Conservation (phyloP, 2,797 vertebrate species). For the Hydrocynus forskahlii region DNA sequence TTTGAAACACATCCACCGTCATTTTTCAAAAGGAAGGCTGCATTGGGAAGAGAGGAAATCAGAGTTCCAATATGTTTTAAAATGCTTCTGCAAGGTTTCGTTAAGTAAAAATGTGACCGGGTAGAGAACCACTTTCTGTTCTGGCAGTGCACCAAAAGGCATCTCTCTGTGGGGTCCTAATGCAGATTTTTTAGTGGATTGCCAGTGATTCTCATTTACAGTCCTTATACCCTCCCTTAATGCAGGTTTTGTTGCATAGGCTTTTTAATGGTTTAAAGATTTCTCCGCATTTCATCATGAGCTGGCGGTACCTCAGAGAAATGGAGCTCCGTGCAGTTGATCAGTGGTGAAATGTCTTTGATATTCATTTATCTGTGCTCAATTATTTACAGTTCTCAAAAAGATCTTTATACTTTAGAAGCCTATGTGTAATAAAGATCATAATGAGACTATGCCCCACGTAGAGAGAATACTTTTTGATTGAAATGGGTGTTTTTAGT, state of each 20-base stretch:
- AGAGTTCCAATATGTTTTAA: conserved; percentile 3
- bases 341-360: conserved; percentile 35
- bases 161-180: conserved; percentile 22
- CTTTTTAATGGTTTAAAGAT: conserved; percentile 29
- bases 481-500: background rate
- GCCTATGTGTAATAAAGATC: background rate
- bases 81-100: background rate
- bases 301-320: background rate
- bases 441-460: background rate
- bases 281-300: conserved; percentile 42
- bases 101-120: conserved; percentile 4
- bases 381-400: conserved; percentile 35
- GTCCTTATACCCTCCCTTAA: background rate
- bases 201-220: background rate
- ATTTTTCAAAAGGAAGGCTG: background rate
- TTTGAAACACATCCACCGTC: conserved; percentile 1
- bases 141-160: conserved; percentile 14
- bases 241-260: conserved; percentile 11
- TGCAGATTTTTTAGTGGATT: conserved; percentile 33
- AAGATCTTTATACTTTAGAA: conserved; percentile 22
- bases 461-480: no score
- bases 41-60: background rate
- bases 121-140: background rate
- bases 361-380: conserved; percentile 35
- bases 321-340: conserved; percentile 2